Evolutionary conservation across 2,113 vertebrate species (phyloP), one percentile per base, ranked within the genome.

Genomic region (Pao palembangensis): DNA sequence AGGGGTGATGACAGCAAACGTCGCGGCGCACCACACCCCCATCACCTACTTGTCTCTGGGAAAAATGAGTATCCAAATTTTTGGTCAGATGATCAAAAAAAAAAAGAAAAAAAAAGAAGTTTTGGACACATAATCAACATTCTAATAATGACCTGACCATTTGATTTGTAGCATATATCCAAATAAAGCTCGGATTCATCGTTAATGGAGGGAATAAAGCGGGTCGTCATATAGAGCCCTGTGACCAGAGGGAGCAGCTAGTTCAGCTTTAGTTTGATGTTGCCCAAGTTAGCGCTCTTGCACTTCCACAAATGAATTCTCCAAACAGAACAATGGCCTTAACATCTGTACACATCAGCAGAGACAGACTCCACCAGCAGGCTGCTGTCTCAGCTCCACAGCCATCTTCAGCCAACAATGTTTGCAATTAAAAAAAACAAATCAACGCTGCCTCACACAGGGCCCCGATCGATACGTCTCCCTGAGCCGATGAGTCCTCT

Each of bases 261-360:
- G 34, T 12, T 38, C 11, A 38, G 34, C 34, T 3, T 38, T 38
- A 38, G 8, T 38, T 38, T 38, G 34, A 1, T 38, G 8, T 31
- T 31, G 6, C 28, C 8, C 28, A 78, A 60, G 79, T 82, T 75
- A 64, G 75, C 65, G 63, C 69, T 58, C 38, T 69, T 57, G 64
- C 5, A 28, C 25, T 3, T 4, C 70, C 76, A 85, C 63, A 83
- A 80, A 87, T 84, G 68, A 77, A 83, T 81, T 78, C 77, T 71
- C 68, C 66, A 70, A 19, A n/a, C 75, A 87, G 74, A 87, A 78
- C 85, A 76, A 78, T 84, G 71, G 73, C 61, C 72, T 73, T 79
- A 85, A 73, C 68, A 71, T 69, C 78, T 50, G 60, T 66, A 64
- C 70, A 71, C 77, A 78, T 76, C 67, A 74, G 66, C 62, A 58